A percentile compares a stretch with the other conserved stretches of the same genome.
Evolutionary conservation across 2,113 vertebrate genomes (phyloP).

Genomic region (Prunella himalayana): DNA sequence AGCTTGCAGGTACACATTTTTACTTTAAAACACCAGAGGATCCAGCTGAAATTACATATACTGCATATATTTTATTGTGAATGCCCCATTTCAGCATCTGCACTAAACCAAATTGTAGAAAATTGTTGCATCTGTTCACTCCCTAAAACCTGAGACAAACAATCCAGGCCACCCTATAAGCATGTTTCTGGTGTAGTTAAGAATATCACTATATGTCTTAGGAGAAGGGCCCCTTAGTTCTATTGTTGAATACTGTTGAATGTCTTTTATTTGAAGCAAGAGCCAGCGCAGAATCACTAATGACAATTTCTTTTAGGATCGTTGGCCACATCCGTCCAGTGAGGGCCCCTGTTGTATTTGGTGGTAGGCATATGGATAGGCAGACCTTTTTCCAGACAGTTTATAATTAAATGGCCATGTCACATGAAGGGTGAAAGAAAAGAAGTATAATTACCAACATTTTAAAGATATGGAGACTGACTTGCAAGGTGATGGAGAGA

Average conservation of each 20-base stretch:
- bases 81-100: slow-evolving; percentile 74
- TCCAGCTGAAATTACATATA: slow-evolving; percentile 75
- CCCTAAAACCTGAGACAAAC: slow-evolving; percentile 68
- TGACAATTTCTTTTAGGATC: background rate
- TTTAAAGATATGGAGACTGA: background rate
- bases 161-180: slow-evolving; percentile 44
- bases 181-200: slow-evolving; percentile 38
- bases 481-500: background rate
- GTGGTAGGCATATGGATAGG: background rate
- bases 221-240: background rate
- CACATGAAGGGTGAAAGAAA: background rate
- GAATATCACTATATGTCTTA: slow-evolving; percentile 9
- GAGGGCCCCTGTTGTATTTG: background rate
- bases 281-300: background rate
- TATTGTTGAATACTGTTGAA: background rate
- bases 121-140: slow-evolving; percentile 77
- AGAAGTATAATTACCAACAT: background rate
- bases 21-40: slow-evolving; percentile 75
- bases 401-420: background rate
- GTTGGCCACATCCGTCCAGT: background rate
- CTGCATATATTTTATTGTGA: slow-evolving; percentile 77
- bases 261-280: background rate
- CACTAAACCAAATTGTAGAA: slow-evolving; percentile 74
- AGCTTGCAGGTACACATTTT: slow-evolving; percentile 83
- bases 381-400: background rate